Conservation (phyloP, 2,888 invertebrate species). For the Temnothorax unifasciatus region DNA sequence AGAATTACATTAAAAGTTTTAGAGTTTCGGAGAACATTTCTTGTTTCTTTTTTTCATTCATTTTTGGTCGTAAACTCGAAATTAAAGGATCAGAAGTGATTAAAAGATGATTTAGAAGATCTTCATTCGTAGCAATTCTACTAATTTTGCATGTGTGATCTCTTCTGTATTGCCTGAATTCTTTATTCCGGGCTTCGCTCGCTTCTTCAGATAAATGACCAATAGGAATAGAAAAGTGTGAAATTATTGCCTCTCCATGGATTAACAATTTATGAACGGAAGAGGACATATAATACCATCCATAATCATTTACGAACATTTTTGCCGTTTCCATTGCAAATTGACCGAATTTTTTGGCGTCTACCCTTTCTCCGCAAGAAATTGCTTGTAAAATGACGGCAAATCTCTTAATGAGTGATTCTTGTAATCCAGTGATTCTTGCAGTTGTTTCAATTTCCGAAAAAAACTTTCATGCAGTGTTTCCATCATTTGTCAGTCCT, state of each 20-base stretch:
- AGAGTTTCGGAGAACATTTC: not conserved
- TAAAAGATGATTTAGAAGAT: not conserved
- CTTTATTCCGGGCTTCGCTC: not conserved
- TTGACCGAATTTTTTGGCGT: not conserved
- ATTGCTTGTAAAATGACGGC: not conserved
- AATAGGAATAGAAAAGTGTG: not conserved
- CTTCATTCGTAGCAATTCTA: not conserved
- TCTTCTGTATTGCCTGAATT: not conserved
- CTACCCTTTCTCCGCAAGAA: not conserved
- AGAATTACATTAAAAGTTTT: not conserved
- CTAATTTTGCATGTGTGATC: not conserved
- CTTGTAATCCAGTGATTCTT: not conserved
- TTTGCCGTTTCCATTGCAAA: not conserved
- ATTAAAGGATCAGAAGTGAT: slow-evolving; percentile 2
- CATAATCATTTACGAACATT: not conserved
- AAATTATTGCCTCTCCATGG: not conserved
- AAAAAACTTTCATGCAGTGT: not conserved
- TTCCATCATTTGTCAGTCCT: not conserved
- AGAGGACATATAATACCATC: not conserved
- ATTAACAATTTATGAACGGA: not conserved
- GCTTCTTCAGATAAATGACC: not conserved
- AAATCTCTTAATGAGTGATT: not conserved
- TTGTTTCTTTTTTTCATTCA: not conserved
- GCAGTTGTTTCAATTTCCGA: not conserved
- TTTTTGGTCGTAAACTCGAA: not conserved